Percentiles rank a stretch among this genome's conserved stretches.
phyloP scores from a whole-genome alignment of 2,113 vertebrate genomes.

The Oreochromis aureus region DNA sequence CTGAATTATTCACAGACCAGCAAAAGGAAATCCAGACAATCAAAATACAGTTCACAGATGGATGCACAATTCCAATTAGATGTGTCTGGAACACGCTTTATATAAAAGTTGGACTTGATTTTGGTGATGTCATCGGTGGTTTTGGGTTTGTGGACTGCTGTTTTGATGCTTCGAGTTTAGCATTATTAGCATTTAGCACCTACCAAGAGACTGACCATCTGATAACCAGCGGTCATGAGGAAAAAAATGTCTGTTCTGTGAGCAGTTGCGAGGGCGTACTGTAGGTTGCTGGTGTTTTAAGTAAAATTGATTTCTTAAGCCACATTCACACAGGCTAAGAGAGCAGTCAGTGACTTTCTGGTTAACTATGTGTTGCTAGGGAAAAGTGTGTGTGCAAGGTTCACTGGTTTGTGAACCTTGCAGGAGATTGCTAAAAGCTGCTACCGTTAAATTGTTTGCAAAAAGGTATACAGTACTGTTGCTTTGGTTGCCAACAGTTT shows the following conservation, averaged over 20 bases:
- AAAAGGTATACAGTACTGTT: neutral
- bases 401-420: accelerated
- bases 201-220: neutral
- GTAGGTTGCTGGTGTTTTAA: neutral
- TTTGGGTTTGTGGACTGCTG: neutral
- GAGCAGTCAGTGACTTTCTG: neutral
- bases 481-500: neutral
- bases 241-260: neutral
- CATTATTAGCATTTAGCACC: neutral
- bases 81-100: neutral
- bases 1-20: constrained; percentile 48
- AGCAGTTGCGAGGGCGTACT: neutral
- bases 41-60: neutral
- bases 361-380: neutral
- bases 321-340: neutral
- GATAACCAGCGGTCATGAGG: neutral
- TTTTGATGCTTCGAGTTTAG: neutral
- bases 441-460: accelerated
- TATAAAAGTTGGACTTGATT: neutral
- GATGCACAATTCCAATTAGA: neutral
- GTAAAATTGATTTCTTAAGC: neutral
- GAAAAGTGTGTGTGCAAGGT: neutral
- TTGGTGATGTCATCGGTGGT: accelerated
- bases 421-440: no score
- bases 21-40: constrained; percentile 2